These are phyloP conservation scores for Oreortyx pictus DNA, from an alignment of 2,797 vertebrate genomes.

Conservation along the genomic window DNA sequence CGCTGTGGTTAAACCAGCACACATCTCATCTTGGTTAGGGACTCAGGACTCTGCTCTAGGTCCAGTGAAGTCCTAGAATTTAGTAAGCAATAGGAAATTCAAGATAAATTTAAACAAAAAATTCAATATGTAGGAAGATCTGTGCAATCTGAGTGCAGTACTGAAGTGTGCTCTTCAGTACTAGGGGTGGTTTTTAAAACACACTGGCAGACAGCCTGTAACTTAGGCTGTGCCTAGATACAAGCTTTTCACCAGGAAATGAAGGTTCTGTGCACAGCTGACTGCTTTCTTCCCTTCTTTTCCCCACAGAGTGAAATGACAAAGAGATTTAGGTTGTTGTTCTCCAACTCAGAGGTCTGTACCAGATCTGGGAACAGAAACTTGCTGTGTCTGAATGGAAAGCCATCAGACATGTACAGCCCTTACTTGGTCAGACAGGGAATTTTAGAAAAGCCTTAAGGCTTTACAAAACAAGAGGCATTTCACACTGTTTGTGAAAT, in stretches of 20 bases:
- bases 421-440: background rate
- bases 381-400: background rate
- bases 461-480: background rate
- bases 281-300: background rate
- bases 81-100: background rate
- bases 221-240: background rate
- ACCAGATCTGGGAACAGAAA: background rate
- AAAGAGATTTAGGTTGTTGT: background rate
- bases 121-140: background rate
- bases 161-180: no score
- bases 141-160: background rate
- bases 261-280: rapidly evolving
- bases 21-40: background rate
- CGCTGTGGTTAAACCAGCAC: background rate
- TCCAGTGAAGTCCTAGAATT: background rate
- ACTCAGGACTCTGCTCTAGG: background rate
- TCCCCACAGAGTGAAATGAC: background rate
- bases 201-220: background rate
- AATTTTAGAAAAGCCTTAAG: background rate
- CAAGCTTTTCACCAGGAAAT: background rate
- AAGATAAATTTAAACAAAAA: background rate
- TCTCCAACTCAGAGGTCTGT: background rate
- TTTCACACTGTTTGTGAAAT: background rate
- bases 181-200: background rate
- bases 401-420: background rate